Conservation (phyloP, 2,888 invertebrate species). For the Drosophila subquinaria region DNA sequence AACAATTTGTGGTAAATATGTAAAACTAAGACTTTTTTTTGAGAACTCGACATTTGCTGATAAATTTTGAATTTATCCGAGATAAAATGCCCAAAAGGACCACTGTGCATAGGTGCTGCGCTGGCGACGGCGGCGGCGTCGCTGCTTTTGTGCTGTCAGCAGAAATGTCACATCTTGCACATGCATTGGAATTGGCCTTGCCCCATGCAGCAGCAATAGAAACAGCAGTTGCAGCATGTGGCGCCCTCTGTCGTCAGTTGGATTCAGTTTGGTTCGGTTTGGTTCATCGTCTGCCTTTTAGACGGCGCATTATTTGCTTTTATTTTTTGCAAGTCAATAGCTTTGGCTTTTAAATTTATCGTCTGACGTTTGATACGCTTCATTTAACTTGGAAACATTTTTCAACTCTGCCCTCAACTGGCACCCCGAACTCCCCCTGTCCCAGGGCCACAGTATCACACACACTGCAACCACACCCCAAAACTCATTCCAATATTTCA, state of each 20-base stretch:
- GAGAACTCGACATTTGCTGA: too few relatives aligned
- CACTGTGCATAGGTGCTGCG: not conserved
- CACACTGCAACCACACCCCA: conserved; percentile 11
- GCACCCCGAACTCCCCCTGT: conserved; percentile 5
- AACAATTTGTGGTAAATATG: too few relatives aligned
- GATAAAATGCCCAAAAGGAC: not conserved
- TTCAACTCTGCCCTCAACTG: conserved; percentile 66
- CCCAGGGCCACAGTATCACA: not conserved
- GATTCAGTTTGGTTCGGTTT: conserved; percentile 6
- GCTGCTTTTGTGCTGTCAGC: conserved; percentile 73
- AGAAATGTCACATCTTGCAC: conserved; percentile 78
- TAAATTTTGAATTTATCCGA: not conserved
- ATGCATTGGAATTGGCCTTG: conserved; percentile 66
- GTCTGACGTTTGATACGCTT: conserved; percentile 82
- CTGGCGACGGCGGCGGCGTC: conserved; percentile 18
- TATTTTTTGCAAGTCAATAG: conserved; percentile 79
- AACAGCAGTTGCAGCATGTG: conserved; percentile 21
- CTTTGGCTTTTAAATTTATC: conserved; percentile 82
- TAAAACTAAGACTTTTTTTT: too few relatives aligned
- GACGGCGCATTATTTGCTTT: conserved; percentile 72
- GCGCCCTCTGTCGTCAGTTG: conserved; percentile 50
- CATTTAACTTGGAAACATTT: conserved; percentile 82
- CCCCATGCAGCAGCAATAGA: conserved; percentile 12
- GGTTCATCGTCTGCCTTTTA: conserved; percentile 39
- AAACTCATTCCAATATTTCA: conserved; percentile 33